These are phyloP conservation scores for Holothuria glaberrima DNA, from an alignment of 35 echinoderm and acorn worm genomes.

Conservation along the genomic window DNA sequence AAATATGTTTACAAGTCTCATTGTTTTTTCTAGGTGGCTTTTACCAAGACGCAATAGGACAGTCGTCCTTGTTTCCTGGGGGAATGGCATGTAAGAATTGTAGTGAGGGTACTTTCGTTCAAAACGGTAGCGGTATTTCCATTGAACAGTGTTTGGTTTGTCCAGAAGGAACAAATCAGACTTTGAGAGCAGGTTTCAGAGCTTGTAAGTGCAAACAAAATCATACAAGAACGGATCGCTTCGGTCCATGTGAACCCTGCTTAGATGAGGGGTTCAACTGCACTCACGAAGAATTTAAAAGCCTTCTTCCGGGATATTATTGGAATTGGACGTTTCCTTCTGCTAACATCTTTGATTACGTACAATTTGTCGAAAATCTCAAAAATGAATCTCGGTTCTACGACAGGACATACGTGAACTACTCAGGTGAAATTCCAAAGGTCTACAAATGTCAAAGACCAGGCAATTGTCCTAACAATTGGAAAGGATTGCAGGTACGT, in stretches of 20 bases:
- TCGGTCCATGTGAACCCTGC: too few relatives aligned
- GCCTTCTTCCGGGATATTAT: too few relatives aligned
- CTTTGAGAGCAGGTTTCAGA: neutral
- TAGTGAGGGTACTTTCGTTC: too few relatives aligned
- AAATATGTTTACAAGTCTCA: too few relatives aligned
- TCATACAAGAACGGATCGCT: too few relatives aligned
- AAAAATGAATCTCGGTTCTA: neutral
- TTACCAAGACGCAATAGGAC: too few relatives aligned
- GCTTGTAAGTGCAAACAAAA: neutral
- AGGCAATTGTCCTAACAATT: neutral
- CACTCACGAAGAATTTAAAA: neutral
- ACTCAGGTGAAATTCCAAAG: too few relatives aligned
- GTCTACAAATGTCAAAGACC: neutral
- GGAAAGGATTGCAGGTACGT: neutral
- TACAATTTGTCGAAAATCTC: neutral
- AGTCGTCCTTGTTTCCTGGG: too few relatives aligned
- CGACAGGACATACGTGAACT: neutral
- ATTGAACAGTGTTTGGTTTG: neutral
- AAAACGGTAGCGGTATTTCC: neutral
- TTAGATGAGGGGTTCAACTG: too few relatives aligned
- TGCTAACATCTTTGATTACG: neutral
- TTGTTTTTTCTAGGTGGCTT: too few relatives aligned
- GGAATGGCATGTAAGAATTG: too few relatives aligned
- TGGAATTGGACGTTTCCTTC: too few relatives aligned
- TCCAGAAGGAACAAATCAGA: constrained; percentile 2